Conservation (phyloP, 2,888 invertebrate genomes). For the Strigamia maritima region DNA sequence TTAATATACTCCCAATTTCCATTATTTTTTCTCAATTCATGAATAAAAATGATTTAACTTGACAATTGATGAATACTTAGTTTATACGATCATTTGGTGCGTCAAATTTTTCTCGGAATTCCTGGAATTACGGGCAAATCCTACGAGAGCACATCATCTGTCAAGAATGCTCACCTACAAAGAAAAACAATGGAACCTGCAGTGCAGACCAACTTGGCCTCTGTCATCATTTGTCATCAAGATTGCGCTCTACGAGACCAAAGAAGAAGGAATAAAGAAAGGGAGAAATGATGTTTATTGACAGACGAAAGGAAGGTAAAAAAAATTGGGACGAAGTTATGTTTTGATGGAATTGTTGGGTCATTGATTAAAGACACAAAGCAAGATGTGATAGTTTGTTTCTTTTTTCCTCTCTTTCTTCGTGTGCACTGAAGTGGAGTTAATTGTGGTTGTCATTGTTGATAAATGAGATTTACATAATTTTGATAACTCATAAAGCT, state of each 20-base stretch:
- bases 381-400: not conserved
- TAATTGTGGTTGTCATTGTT: not conserved
- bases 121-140: not conserved
- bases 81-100: not conserved
- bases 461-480: not conserved
- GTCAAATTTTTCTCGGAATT: not conserved
- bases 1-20: not conserved
- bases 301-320: not conserved
- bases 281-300: not conserved
- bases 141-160: not conserved
- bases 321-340: not conserved
- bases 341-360: not conserved
- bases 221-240: not conserved
- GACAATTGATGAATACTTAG: not conserved
- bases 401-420: no score
- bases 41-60: not conserved
- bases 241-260: not conserved
- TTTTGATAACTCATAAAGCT: not conserved
- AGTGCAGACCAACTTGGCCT: not conserved
- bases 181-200: not conserved
- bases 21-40: not conserved
- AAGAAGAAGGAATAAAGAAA: constrained; percentile 1
- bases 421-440: not conserved
- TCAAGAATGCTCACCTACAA: not conserved
- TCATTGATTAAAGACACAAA: not conserved